Evolutionary conservation across 2,888 invertebrate genomes (phyloP), one percentile per base, ranked within the genome.

Genomic region (Orthosia incerta): DNA sequence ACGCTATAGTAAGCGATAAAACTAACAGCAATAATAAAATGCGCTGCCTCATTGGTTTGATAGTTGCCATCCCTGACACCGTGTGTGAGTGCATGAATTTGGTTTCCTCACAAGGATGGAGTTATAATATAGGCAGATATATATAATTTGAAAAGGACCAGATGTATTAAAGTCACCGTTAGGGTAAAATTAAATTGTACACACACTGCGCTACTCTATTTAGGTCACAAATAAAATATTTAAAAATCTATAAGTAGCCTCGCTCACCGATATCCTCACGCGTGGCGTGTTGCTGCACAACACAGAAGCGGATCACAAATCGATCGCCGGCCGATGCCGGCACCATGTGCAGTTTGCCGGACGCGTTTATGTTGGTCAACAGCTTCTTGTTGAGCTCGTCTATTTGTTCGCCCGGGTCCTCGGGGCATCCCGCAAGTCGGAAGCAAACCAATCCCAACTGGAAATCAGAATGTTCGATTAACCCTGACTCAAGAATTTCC

Each of bases 291-390:
- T 99, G 99, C 4, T 99, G 98, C 59, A 99, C 98, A 0, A 99
- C 98, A 91, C 99, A 99, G 95, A 99, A 99, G 72, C 99, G 97
- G 87, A 99, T 99, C 65, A 99, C 98, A 91, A 98, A 99, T 88
- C 98, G 97, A 64, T 99, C 99, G 89, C 98, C 98, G 26, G 99
- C 98, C 60, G 97, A 97, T 0, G 99, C 98, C 0, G 99, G 99
- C 16, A 99, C 99, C 99, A 99, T 99, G 93, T 99, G 99, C 78
- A 99, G 96, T 93, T 98, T 98, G 18, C 99, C 99, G 7, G 99
- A 99, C 76, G 98, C 99, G 91, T 99, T 99, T 87, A 99, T 99
- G 83, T 97, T 97, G 76, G 99, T 98, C 87, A 99, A 94, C 55
- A 99, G 96, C 92, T 98, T 99, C 94, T 99, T 99, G 92, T 99